Percentiles rank a stretch among this genome's conserved stretches.
phyloP scores from a whole-genome alignment of 2,888 invertebrate genomes.

The Noctua janthe region DNA sequence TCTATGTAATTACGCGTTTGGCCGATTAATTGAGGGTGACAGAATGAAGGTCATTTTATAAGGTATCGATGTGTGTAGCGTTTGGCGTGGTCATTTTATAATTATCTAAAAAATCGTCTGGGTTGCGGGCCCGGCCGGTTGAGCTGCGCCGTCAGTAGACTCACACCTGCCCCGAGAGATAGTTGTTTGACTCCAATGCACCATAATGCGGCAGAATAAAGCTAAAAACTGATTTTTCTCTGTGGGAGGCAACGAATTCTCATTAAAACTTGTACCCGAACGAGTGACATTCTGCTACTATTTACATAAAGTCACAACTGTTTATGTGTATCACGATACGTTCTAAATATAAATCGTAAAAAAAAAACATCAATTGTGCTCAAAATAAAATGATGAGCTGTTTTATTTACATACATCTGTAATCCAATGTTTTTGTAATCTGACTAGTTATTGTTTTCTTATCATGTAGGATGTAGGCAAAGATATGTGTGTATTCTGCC shows the following conservation, averaged over 20 bases:
- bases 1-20: constrained; percentile 83
- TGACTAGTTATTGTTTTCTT: constrained; percentile 44
- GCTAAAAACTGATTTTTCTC: constrained; percentile 47
- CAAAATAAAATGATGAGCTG: constrained; percentile 31
- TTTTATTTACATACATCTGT: constrained; percentile 58
- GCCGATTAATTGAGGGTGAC: constrained; percentile 68
- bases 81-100: constrained; percentile 86
- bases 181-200: constrained; percentile 72
- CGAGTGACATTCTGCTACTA: constrained; percentile 65
- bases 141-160: constrained; percentile 64
- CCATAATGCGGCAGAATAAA: constrained; percentile 53
- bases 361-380: constrained; percentile 57
- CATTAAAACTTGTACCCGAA: constrained; percentile 42
- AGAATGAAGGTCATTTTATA: constrained; percentile 83
- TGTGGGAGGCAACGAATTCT: constrained; percentile 63
- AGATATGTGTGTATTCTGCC: constrained; percentile 54
- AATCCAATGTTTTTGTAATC: constrained; percentile 36
- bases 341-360: constrained; percentile 58
- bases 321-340: constrained; percentile 43
- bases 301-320: constrained; percentile 54
- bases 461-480: constrained; percentile 50
- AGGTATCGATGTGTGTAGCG: constrained; percentile 74
- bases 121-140: constrained; percentile 80
- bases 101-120: constrained; percentile 82
- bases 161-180: constrained; percentile 75